phyloP scores from a whole-genome alignment of 2,797 vertebrate genomes.

The Ptychadena robeensis region DNA sequence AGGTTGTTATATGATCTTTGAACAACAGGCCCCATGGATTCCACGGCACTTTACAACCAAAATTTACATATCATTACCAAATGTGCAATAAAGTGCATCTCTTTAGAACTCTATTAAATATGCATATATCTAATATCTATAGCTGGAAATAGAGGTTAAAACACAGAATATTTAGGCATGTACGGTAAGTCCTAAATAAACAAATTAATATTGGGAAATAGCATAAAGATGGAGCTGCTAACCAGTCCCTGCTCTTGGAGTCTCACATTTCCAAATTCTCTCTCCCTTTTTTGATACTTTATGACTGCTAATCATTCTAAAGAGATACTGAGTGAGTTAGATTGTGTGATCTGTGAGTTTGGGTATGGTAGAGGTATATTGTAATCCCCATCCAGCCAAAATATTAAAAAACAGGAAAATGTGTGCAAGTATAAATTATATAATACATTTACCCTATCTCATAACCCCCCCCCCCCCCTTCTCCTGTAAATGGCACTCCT shows the following conservation, averaged over 20 bases:
- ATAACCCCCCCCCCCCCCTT: too few relatives aligned
- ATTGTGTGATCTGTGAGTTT: too few relatives aligned
- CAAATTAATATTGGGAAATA: neutral
- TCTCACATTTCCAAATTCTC: too few relatives aligned
- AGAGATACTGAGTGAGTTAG: too few relatives aligned
- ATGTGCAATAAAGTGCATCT: slow-evolving; percentile 56
- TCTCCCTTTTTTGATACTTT: too few relatives aligned
- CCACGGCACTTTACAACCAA: slow-evolving; percentile 63
- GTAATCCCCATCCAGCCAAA: too few relatives aligned
- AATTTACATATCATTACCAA: slow-evolving; percentile 67
- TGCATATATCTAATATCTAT: slow-evolving; percentile 25
- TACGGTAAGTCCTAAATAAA: neutral
- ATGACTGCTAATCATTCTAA: too few relatives aligned
- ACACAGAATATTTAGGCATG: neutral
- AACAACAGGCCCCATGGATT: slow-evolving; percentile 68
- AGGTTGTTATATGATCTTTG: slow-evolving; percentile 70
- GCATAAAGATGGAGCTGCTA: neutral
- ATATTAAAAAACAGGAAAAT: too few relatives aligned
- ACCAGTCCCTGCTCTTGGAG: neutral
- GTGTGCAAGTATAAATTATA: too few relatives aligned
- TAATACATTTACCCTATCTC: too few relatives aligned
- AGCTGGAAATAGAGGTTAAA: neutral
- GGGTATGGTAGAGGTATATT: too few relatives aligned
- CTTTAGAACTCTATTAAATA: slow-evolving; percentile 59
- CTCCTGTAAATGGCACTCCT: too few relatives aligned